A percentile compares a stretch with the other conserved stretches of the same genome.
Conservation (phyloP, 2,888 invertebrate species). For the Drosophila monieri region DNA sequence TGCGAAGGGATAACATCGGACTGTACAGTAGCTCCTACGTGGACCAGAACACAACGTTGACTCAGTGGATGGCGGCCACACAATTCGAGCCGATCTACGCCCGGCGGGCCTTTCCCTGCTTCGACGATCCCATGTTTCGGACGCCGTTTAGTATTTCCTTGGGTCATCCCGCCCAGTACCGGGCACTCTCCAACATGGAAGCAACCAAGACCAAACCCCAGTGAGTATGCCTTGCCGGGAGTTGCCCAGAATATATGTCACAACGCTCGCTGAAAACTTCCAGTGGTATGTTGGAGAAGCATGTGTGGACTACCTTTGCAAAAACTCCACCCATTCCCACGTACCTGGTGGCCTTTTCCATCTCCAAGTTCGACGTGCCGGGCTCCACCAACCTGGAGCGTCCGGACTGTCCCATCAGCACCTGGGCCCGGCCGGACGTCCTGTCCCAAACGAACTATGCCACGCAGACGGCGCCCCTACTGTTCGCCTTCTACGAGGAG, state of each 20-base stretch:
- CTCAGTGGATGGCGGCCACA: conserved; percentile 86
- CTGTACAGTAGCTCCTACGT: conserved; percentile 88
- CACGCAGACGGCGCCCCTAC: neutral
- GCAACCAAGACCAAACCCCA: conserved; percentile 2
- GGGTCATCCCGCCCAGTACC: conserved; percentile 86
- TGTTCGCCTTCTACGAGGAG: conserved; percentile 12
- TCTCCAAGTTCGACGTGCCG: conserved; percentile 88
- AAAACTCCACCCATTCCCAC: conserved; percentile 94
- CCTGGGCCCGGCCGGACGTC: conserved; percentile 11
- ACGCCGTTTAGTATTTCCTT: conserved; percentile 90
- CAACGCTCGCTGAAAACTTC: neutral
- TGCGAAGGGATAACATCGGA: conserved; percentile 87
- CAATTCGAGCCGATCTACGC: conserved; percentile 91
- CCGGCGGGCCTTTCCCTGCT: conserved; percentile 93
- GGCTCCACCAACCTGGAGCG: conserved; percentile 77
- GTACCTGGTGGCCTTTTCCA: conserved; percentile 92
- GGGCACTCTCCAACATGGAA: conserved; percentile 91
- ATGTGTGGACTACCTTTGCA: conserved; percentile 88
- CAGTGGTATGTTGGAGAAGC: neutral
- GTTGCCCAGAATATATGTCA: neutral
- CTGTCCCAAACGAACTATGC: conserved; percentile 7
- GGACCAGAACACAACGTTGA: conserved; percentile 84
- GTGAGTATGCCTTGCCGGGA: conserved; percentile 6
- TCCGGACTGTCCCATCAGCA: neutral
- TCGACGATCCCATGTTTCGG: conserved; percentile 94